Percentiles rank a stretch among this genome's conserved stretches.
These are phyloP conservation scores for Syngnathus acus DNA, from an alignment of 2,797 vertebrate species.

Conservation along the genomic window DNA sequence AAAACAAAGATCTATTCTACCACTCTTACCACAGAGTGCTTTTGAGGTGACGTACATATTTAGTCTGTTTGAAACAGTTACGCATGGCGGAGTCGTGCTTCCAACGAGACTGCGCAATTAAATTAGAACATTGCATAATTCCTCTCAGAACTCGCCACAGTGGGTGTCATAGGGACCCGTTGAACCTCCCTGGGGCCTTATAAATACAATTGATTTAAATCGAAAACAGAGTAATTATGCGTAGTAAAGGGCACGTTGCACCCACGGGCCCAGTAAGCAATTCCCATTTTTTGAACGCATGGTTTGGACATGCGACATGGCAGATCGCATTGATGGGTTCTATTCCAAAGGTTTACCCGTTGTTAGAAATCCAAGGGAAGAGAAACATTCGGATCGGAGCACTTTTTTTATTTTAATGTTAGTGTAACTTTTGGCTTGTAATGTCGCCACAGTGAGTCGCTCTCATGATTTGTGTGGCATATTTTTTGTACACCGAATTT, in stretches of 20 bases:
- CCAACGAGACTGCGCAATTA: conserved; percentile 3
- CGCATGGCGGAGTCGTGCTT: not conserved
- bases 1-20: conserved; percentile 12
- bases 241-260: conserved; percentile 19
- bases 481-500: too few relatives aligned
- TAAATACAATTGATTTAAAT: conserved; percentile 2
- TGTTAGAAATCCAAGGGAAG: not conserved
- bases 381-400: not conserved
- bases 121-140: not conserved
- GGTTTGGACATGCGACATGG: not conserved
- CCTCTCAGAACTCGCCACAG: not conserved
- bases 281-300: conserved; percentile 7
- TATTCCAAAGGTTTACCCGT: not conserved
- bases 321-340: not conserved
- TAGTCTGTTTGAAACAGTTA: not conserved
- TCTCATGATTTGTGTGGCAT: too few relatives aligned
- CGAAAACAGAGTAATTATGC: conserved; percentile 8
- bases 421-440: too few relatives aligned
- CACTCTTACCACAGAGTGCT: conserved; percentile 21
- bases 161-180: not conserved
- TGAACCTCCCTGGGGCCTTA: not conserved
- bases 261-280: conserved; percentile 9
- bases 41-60: conserved; percentile 4
- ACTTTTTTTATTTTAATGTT: not conserved
- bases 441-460: too few relatives aligned